Conservation (phyloP, 2,797 vertebrate species). For the Esox masquinongy region DNA sequence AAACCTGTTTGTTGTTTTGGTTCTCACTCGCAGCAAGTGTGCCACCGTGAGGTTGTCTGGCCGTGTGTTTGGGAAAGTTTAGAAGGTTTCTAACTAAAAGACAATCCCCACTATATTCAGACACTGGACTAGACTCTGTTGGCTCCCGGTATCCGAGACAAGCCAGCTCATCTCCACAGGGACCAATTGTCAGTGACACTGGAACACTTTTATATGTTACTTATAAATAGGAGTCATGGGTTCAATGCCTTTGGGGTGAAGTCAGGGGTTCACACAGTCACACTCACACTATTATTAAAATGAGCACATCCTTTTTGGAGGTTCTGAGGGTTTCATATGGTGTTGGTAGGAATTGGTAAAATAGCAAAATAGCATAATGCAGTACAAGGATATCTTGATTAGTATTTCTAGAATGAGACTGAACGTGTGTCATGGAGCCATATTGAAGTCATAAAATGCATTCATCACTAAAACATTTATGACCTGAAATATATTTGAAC, state of each 20-base stretch:
- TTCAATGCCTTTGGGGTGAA: constrained; percentile 6
- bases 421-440: too few relatives aligned
- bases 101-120: background rate
- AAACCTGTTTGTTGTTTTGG: background rate
- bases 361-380: too few relatives aligned
- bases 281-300: too few relatives aligned
- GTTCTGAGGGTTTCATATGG: too few relatives aligned
- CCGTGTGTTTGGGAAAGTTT: background rate
- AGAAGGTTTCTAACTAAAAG: constrained; percentile 2
- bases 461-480: too few relatives aligned
- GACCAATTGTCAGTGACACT: constrained; percentile 22
- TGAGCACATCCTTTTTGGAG: too few relatives aligned
- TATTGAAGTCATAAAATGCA: too few relatives aligned
- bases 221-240: constrained; percentile 26
- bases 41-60: background rate
- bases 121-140: constrained; percentile 2
- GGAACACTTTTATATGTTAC: constrained; percentile 19
- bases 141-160: constrained; percentile 7
- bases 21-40: background rate
- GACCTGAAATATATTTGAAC: too few relatives aligned
- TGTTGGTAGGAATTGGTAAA: too few relatives aligned
- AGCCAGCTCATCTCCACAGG: constrained; percentile 15
- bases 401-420: too few relatives aligned
- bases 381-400: too few relatives aligned
- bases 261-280: background rate